These are phyloP conservation scores for Willisornis vidua DNA, from an alignment of 2,113 vertebrate genomes.

Conservation along the genomic window DNA sequence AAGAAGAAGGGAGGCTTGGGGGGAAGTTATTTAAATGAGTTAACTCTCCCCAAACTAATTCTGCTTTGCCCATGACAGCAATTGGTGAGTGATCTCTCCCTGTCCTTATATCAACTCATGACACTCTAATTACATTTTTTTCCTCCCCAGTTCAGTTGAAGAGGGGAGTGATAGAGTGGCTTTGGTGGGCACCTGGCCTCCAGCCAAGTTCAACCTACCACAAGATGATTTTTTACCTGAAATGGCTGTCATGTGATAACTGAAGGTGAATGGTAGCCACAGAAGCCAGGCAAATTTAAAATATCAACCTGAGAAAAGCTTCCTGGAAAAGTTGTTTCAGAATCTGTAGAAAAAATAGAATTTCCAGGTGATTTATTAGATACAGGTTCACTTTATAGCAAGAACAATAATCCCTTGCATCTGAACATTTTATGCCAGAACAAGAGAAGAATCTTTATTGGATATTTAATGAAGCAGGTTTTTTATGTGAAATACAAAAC, in stretches of 20 bases:
- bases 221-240: background rate
- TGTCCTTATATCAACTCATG: background rate
- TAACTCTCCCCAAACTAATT: background rate
- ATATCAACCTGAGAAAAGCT: background rate
- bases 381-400: background rate
- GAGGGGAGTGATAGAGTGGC: background rate
- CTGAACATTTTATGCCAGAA: background rate
- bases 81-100: background rate
- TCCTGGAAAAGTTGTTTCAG: background rate
- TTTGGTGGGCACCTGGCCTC: background rate
- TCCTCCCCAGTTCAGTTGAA: background rate
- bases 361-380: background rate
- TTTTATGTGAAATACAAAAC: background rate
- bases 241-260: background rate
- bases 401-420: background rate
- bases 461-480: background rate
- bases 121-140: background rate
- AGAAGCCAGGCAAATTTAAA: background rate
- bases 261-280: background rate
- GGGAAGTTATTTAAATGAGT: background rate
- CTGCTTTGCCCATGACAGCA: background rate
- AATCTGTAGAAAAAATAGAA: background rate
- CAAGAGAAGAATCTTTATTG: background rate
- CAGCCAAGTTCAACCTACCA: background rate
- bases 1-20: background rate